Base-by-base conservation (phyloP, 1,140 invertebrate species). In the Diprion similis region DNA sequence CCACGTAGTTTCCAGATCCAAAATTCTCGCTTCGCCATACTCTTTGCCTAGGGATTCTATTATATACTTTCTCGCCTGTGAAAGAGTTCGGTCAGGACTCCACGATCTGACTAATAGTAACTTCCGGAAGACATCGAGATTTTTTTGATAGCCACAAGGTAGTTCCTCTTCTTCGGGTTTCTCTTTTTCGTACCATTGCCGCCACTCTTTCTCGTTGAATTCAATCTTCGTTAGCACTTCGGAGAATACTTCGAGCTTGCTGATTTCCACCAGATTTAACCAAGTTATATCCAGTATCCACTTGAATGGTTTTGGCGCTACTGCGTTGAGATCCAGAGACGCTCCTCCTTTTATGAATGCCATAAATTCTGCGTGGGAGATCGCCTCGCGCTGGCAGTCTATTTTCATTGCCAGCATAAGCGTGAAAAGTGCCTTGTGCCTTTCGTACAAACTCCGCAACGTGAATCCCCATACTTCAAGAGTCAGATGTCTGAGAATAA, bases 251-350 rank as follows among this genome's bases (percentile, higher is more conserved):
- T 93, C 90, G 8, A 98, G 86, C 84, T 97, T 97, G 81, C 94
- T 96, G 6, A 99, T 95, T 86, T 98, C 97, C 0, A 99, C 97
- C 70, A 99, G 89, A 90, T 99, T 99, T 17, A 99, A 84, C 98
- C 98, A 99, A 1, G 97, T 98, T 64, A 98, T 95, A 80, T 99
- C 97, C 10, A 97, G 89, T 80, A 99, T 97, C 98, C 98, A 99
- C 79, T 91, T 92, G 83, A 97, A 98, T 10, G 97, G 97, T 88
- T 99, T 99, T 0, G 96, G 95, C 15, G 91, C 89, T 0, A 98
- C 97, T 11, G 96, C 96, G 85, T 98, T 98, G 66, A 99, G 87
- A 88, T 99, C 97, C 69, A 99, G 86, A 0, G 97, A 98, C 11
- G 97, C 97, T 0, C 97, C 97, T 75, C 97, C 97, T 91, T 99